These are phyloP conservation scores for Gila robusta DNA, from an alignment of 2,797 vertebrate species.

Conservation along the genomic window DNA sequence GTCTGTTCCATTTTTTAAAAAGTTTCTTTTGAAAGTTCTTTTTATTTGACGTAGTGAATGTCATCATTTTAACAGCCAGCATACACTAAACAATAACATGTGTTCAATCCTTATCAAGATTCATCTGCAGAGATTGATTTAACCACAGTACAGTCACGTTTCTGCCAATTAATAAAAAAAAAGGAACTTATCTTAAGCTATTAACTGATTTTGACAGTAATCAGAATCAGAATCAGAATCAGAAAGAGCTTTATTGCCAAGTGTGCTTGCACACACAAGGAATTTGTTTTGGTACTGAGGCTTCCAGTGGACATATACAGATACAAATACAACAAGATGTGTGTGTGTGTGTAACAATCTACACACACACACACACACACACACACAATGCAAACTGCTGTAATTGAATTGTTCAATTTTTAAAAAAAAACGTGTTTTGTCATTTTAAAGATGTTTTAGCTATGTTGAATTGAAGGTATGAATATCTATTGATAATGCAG, in stretches of 20 bases:
- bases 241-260: too few relatives aligned
- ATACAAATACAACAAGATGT: too few relatives aligned
- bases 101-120: neutral
- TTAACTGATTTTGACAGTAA: neutral
- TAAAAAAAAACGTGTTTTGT: neutral
- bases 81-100: neutral
- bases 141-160: neutral
- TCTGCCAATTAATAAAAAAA: neutral
- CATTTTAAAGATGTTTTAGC: neutral
- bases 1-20: neutral
- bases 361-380: neutral
- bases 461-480: neutral
- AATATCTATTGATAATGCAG: neutral
- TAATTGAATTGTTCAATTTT: neutral
- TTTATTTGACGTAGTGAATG: neutral
- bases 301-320: too few relatives aligned
- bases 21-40: neutral
- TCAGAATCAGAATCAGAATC: too few relatives aligned
- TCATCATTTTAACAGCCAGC: neutral
- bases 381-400: neutral
- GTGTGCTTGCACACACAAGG: too few relatives aligned
- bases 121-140: neutral
- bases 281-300: too few relatives aligned
- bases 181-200: neutral
- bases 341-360: too few relatives aligned